Evolutionary conservation across 2,113 vertebrate species (phyloP).

Genomic region (Herpailurus yagouaroundi): DNA sequence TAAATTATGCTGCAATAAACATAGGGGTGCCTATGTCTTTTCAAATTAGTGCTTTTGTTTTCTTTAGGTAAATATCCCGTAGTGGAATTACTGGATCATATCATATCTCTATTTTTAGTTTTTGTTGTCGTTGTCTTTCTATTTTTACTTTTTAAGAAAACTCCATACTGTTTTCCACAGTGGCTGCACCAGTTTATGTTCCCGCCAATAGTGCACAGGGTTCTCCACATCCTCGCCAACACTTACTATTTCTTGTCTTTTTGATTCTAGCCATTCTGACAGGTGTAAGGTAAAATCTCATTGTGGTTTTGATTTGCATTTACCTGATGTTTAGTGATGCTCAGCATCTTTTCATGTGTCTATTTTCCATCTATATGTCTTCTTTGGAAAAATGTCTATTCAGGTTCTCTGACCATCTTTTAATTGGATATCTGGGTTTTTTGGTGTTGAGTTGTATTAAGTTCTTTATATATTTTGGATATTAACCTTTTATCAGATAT

Average conservation of each 20-base stretch:
- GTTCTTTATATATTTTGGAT: neutral
- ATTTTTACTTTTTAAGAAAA: neutral
- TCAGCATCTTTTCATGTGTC: neutral
- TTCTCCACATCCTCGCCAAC: neutral
- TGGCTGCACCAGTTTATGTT: neutral
- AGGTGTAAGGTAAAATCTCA: neutral
- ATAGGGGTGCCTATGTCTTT: neutral
- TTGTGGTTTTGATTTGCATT: neutral
- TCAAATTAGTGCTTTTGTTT: neutral
- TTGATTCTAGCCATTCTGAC: neutral
- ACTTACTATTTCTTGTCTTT: neutral
- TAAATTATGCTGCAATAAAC: neutral
- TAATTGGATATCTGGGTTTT: neutral
- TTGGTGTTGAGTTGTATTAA: neutral
- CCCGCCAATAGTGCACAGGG: neutral
- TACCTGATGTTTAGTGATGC: neutral
- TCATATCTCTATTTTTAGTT: neutral
- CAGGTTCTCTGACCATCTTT: neutral
- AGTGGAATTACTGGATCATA: neutral
- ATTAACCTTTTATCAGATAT: neutral
- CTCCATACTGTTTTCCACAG: neutral
- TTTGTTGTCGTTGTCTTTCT: neutral
- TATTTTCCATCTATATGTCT: neutral
- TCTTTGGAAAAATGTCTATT: neutral
- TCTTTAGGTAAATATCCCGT: neutral